A percentile compares a stretch with the other conserved stretches of the same genome.
These are phyloP conservation scores for Nibea coibor DNA, from an alignment of 2,113 vertebrate genomes.

Conservation along the genomic window DNA sequence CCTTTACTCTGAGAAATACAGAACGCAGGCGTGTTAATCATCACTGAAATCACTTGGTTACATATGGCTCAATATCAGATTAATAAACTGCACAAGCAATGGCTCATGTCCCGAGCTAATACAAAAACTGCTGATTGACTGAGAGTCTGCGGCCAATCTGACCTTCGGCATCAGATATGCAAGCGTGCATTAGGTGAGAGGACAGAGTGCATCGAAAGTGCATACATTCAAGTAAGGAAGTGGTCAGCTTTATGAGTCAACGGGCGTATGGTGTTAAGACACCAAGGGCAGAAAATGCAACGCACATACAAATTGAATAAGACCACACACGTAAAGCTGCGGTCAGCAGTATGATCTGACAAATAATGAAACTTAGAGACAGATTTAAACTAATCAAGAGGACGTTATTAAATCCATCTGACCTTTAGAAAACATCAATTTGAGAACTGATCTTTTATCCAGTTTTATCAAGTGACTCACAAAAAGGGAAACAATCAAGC, in stretches of 20 bases:
- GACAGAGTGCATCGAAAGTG: background rate
- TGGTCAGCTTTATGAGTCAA: background rate
- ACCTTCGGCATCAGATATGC: background rate
- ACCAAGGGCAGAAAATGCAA: background rate
- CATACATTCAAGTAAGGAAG: background rate
- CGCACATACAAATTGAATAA: background rate
- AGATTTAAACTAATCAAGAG: background rate
- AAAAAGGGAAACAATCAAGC: no score
- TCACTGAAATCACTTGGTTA: background rate
- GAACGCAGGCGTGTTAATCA: rapidly evolving
- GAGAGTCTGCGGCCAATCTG: background rate
- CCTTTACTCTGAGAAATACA: conserved; percentile 88
- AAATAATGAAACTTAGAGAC: background rate
- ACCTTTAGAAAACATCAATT: background rate
- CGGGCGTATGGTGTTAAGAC: background rate
- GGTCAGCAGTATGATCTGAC: background rate
- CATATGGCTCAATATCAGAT: background rate
- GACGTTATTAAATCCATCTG: no score
- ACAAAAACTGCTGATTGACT: background rate
- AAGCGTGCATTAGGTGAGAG: background rate
- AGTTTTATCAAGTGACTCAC: no score
- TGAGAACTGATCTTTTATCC: background rate
- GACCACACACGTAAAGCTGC: background rate
- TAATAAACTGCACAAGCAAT: background rate
- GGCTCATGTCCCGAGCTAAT: background rate